Base-by-base conservation (phyloP, 2,113 vertebrate species). In the Ochotona curzoniae region DNA sequence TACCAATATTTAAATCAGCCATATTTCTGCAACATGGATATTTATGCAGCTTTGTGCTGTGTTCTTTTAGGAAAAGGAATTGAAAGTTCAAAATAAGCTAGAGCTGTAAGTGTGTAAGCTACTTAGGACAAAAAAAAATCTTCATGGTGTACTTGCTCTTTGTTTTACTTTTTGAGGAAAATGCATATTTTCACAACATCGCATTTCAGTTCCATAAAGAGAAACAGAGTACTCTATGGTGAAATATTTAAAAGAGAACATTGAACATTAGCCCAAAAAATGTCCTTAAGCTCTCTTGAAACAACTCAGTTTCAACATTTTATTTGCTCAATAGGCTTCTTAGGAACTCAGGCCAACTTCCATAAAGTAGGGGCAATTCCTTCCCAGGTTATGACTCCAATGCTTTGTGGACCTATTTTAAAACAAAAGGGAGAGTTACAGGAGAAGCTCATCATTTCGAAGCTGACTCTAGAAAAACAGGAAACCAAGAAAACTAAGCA, bases 81-180 rank as follows among this genome's bases (percentile, higher is more conserved):
- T 63, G 75, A 86, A 91, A 90, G 89, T 96, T 96, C 89, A 93
- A 93, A 95, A 79, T 78, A 67, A 74, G 85, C 57, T 95, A 38
- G 30, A 93, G 57, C 73, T 83, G 44, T 32, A 78, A 95, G 64
- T 89, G 97, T 96, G 96, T 96, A 93, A 91, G 70, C 93, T 97
- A 95, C 94, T 96, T 49, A 49, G 83, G 90, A 93, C 94, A 94
- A 94, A 89, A 94, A 94, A 89, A 96, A 86, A 51, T 80, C 63
- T 94, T 95, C 95, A 74, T 90, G 75, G 80, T 87, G 47, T 78
- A 61, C 83, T 76, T 35, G 0, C 86, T 69, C 95, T 70, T 94
- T 91, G 93, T 96, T 97, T 44, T 44, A 44, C 6, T 44, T 44
- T 95, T 89, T 95, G 97, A 95, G 83, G 89, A 97, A 97, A 98